Conservation (phyloP, 2,113 vertebrate species). For the Proteles cristata region DNA sequence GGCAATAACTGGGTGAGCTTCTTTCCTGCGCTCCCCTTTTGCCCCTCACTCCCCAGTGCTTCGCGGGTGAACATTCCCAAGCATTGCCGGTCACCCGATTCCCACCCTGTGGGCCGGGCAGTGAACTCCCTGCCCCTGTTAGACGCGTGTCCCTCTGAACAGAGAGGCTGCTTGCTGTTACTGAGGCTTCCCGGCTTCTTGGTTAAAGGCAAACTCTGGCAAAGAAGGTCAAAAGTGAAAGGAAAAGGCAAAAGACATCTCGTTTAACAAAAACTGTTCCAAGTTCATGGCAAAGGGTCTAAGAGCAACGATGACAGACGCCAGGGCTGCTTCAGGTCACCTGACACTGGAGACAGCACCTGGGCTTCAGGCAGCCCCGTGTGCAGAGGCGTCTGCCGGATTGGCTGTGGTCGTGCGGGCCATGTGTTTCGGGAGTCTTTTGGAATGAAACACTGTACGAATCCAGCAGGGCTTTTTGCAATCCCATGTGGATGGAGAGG, state of each 20-base stretch:
- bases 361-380: not conserved
- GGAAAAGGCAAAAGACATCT: not conserved
- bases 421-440: constrained; percentile 42
- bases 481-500: not conserved
- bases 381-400: constrained; percentile 31
- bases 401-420: not conserved
- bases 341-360: not conserved
- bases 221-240: not conserved
- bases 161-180: not conserved
- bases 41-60: not conserved
- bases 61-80: not conserved
- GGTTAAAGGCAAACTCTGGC: not conserved
- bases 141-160: not conserved
- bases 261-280: not conserved
- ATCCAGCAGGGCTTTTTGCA: constrained; percentile 49
- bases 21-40: not conserved
- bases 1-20: not conserved
- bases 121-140: not conserved
- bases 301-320: too few relatives aligned
- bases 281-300: too few relatives aligned
- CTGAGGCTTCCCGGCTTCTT: not conserved
- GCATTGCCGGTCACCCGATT: not conserved
- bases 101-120: not conserved
- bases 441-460: constrained; percentile 73
- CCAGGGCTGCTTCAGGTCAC: not conserved